phyloP scores from a whole-genome alignment of 1,140 invertebrate genomes.

The Plectrocnemia conspersa region DNA sequence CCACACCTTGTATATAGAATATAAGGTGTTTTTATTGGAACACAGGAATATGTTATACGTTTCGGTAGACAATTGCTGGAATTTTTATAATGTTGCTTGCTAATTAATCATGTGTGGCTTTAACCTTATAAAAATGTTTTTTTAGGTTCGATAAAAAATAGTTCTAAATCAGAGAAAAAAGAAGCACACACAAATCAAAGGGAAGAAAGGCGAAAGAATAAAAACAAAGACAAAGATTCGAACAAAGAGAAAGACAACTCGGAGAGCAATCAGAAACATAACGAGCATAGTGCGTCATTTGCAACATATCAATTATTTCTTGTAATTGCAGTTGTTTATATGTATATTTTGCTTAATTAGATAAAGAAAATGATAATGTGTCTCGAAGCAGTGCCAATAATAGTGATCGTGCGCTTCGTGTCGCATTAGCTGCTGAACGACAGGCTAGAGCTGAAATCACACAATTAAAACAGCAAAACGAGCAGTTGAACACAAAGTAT shows the following conservation, averaged over 20 bases:
- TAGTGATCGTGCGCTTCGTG: constrained; percentile 38
- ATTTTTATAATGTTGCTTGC: too few species aligned
- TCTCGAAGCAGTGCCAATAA: constrained; percentile 30
- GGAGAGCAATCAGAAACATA: constrained; percentile 27
- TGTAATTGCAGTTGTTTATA: neutral
- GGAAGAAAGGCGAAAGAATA: constrained; percentile 57
- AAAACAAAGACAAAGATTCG: constrained; percentile 45
- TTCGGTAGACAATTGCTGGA: too few species aligned
- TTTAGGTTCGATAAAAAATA: constrained; percentile 36
- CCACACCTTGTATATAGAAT: too few species aligned
- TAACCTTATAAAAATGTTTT: too few species aligned
- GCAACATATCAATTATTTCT: neutral
- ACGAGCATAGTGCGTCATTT: constrained; percentile 28
- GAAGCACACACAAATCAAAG: constrained; percentile 56
- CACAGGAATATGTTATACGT: too few species aligned
- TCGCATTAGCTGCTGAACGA: constrained; percentile 61
- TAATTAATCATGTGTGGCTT: too few species aligned
- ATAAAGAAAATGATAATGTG: constrained; percentile 14
- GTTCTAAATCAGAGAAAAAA: constrained; percentile 47
- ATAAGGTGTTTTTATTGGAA: too few species aligned
- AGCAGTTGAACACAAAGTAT: constrained; percentile 73
- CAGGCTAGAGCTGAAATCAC: constrained; percentile 68
- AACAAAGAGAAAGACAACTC: constrained; percentile 24
- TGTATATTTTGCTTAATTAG: neutral
- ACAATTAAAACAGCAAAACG: constrained; percentile 76